phyloP scores from a whole-genome alignment of 2,113 vertebrate species.

The Pagrus major region DNA sequence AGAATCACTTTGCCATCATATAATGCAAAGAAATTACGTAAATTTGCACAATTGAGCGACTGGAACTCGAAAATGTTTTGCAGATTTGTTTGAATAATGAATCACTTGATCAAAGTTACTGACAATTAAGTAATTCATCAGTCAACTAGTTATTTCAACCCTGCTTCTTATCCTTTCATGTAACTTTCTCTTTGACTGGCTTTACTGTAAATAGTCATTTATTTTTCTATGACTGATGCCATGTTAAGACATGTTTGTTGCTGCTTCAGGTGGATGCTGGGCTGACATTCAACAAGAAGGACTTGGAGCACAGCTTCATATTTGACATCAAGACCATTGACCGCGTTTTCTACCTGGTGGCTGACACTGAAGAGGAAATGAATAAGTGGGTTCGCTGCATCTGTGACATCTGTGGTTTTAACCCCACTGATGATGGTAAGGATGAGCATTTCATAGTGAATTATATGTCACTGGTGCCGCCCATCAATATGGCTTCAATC shows the following conservation, averaged over 20 bases:
- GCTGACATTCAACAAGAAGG: constrained; percentile 97
- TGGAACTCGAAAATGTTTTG: background rate
- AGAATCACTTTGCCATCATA: background rate
- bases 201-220: background rate
- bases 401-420: constrained; percentile 99
- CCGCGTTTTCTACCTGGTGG: constrained; percentile 97
- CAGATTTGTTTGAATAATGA: background rate
- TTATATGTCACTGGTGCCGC: background rate
- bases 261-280: constrained; percentile 91
- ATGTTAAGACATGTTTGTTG: background rate
- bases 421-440: constrained; percentile 98
- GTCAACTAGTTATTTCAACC: background rate
- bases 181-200: background rate
- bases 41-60: background rate
- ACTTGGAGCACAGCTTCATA: constrained; percentile 99
- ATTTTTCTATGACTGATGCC: background rate
- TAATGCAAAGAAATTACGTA: background rate
- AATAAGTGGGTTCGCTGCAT: constrained; percentile 99
- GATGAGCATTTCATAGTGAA: background rate
- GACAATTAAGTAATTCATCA: background rate
- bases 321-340: constrained; percentile 99
- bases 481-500: background rate
- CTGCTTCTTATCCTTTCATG: background rate
- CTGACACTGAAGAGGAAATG: constrained; percentile 99
- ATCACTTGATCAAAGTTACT: background rate